Conservation (phyloP, 1,140 invertebrate genomes). For the Philotrypesis tridentata region DNA sequence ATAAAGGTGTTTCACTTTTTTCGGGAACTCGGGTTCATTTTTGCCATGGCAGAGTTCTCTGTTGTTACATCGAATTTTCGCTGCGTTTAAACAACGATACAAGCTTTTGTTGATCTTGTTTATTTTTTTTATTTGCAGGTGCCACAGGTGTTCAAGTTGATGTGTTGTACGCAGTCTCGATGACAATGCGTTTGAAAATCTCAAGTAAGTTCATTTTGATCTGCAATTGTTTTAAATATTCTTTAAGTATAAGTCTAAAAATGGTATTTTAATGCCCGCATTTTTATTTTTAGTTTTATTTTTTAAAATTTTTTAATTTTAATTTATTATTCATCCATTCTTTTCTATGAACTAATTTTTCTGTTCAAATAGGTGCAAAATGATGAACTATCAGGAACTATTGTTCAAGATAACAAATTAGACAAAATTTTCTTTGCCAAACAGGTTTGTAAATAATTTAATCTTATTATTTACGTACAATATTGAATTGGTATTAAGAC, state of each 20-base stretch:
- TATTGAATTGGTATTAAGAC: background rate
- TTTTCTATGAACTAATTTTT: slow-evolving; percentile 99
- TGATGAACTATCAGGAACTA: slow-evolving; percentile 87
- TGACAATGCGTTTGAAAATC: slow-evolving; percentile 88
- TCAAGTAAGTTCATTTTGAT: slow-evolving; percentile 81
- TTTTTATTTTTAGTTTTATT: slow-evolving; percentile 20
- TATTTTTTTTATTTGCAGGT: slow-evolving; percentile 74
- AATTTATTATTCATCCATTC: slow-evolving; percentile 88
- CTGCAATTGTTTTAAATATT: too few relatives aligned
- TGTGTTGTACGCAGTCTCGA: slow-evolving; percentile 98
- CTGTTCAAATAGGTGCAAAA: slow-evolving; percentile 98
- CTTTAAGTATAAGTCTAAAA: too few relatives aligned
- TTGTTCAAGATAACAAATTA: slow-evolving; percentile 88
- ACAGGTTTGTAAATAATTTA: slow-evolving; percentile 81
- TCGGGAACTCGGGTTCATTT: background rate
- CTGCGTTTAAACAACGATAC: background rate
- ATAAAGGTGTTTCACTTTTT: slow-evolving; percentile 42
- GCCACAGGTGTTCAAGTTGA: slow-evolving; percentile 95
- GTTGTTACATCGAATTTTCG: background rate
- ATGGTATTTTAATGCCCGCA: too few relatives aligned
- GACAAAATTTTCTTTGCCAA: slow-evolving; percentile 99
- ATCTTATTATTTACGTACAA: background rate
- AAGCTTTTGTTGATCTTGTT: background rate
- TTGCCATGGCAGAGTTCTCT: background rate
- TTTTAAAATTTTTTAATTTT: too few relatives aligned